Evolutionary conservation across 2,113 vertebrate species (phyloP).

Genomic region (Chunga burmeisteri): DNA sequence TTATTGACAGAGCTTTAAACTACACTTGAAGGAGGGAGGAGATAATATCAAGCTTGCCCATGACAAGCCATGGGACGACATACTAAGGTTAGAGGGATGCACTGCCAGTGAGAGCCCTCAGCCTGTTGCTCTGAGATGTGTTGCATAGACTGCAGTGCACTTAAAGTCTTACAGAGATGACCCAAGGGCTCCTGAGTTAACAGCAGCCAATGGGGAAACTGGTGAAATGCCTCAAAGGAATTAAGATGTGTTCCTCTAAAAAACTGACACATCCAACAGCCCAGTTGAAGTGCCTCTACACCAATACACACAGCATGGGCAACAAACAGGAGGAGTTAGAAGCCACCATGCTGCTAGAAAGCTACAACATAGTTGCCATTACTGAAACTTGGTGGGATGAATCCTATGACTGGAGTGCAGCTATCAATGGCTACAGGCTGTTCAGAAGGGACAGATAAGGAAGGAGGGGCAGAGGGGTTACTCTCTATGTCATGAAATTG

Average conservation of each 20-base stretch:
- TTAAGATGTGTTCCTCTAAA: neutral
- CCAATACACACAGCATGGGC: too few species aligned
- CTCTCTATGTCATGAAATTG: neutral
- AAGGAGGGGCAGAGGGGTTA: neutral
- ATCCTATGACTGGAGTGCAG: neutral
- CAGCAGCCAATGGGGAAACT: neutral
- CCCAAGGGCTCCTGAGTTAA: neutral
- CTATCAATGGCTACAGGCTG: neutral
- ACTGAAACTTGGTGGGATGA: neutral
- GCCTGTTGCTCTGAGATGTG: neutral
- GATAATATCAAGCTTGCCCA: rapidly evolving
- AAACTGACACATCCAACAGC: neutral
- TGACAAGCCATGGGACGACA: neutral
- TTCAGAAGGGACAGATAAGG: neutral
- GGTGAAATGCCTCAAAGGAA: neutral
- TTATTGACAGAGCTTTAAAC: neutral
- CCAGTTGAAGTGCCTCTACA: neutral
- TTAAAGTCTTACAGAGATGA: neutral
- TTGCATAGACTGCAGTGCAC: neutral
- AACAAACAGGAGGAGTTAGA: neutral
- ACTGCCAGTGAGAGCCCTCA: neutral
- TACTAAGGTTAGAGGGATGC: rapidly evolving
- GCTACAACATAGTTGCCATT: neutral
- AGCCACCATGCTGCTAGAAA: neutral
- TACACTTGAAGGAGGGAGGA: neutral